Base-by-base conservation (phyloP, 2,113 vertebrate genomes). In the Eulemur rufifrons region DNA sequence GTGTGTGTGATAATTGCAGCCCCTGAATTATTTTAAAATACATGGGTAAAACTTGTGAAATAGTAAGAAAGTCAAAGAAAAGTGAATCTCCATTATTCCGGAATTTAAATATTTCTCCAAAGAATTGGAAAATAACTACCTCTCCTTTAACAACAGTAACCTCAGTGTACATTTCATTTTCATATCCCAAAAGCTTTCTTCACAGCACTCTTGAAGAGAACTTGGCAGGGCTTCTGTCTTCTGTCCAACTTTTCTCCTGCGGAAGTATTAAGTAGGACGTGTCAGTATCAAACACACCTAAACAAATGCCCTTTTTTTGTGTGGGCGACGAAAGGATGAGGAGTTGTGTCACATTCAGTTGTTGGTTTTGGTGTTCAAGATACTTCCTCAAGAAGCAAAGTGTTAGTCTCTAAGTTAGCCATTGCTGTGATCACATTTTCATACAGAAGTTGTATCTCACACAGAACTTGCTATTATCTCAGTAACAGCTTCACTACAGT, bases 1-100 rank as follows among this genome's bases (percentile, higher is more conserved):
- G n/a, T 25, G n/a, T 42, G n/a, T 32, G 37, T 59, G 90, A 52
- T 73, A 56, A 18, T 86, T 32, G 37, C 89, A 89, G 39, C 4
- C 20, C 21, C 3, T 92, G 45, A 45, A 74, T 73, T 89, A 88
- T 66, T 52, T 20, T 73, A 14, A 73, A 61, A 39, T 66, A 66
- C 17, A 3, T n/a, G 0, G 5, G 14, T 81, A 66, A 66, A 95
- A 80, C 15, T 85, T 93, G 15, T 90, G 23, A 93, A 89, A 94
- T n/a, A 37, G 32, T 83, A 74, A 95, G 59, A 84, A 69, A 84
- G n/a, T 52, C 17, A 74, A 86, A 61, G 52, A 88, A 95, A 84
- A 71, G 32, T 66, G 21, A 66, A 64, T 61, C n/a, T 73, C n/a
- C 18, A 13, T 29, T 63, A 32, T 74, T 68, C 56, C n/a, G 86